These are phyloP conservation scores for Formica selysi DNA, from an alignment of 1,140 invertebrate genomes.

Conservation along the genomic window DNA sequence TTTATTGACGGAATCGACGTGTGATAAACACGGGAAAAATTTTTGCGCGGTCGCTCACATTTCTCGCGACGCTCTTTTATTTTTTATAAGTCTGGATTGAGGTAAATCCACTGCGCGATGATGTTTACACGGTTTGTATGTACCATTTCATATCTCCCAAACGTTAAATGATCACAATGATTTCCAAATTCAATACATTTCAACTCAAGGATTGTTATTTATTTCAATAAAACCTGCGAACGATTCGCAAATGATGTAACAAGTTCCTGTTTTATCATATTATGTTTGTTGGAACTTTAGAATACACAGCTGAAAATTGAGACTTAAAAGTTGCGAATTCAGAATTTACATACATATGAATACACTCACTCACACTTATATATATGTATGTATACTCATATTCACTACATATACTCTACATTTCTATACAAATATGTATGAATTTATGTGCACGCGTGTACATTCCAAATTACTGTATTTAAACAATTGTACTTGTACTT, in stretches of 20 bases:
- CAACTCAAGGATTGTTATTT: not conserved
- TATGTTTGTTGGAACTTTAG: not conserved
- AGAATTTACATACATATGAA: constrained; percentile 25
- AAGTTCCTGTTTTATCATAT: not conserved
- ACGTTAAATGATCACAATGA: not conserved
- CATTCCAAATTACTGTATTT: constrained; percentile 23
- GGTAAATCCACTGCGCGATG: not conserved
- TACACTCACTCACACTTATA: not conserved
- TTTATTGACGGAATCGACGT: constrained; percentile 16
- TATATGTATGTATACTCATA: not conserved
- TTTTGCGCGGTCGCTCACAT: not conserved
- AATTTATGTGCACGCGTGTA: not conserved
- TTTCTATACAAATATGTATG: not conserved
- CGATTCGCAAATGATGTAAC: not conserved
- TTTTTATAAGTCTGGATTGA: not conserved
- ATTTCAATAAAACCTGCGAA: not conserved
- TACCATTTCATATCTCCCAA: not conserved
- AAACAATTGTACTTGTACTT: constrained; percentile 13
- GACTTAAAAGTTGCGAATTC: constrained; percentile 14
- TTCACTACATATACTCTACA: not conserved
- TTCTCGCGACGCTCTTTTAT: not conserved
- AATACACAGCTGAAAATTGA: not conserved
- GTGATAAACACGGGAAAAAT: constrained; percentile 37
- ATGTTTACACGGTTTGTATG: not conserved
- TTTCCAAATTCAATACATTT: not conserved